Base-by-base conservation (phyloP, 2,113 vertebrate genomes). In the Brevimyrus niger region DNA sequence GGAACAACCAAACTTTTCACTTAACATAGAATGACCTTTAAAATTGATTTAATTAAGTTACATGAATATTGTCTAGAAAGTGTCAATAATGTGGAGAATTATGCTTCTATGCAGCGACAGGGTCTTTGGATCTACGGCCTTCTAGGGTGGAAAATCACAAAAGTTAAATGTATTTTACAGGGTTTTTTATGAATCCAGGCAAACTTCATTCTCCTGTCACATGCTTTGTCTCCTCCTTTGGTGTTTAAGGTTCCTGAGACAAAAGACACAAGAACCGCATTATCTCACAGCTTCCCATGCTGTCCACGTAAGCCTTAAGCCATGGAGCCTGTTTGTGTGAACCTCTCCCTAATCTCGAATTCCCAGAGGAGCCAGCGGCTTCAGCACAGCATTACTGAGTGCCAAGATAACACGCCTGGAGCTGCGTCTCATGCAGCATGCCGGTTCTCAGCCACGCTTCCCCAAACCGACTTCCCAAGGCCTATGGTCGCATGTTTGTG, bases 281-380 rank as follows among this genome's bases (percentile, higher is more conserved):
- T 95, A 95, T 96, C 94, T 93, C 94, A 92, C 93, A 92, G 92
- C 91, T 91, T 95, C 93, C 94, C 91, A 92, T 91, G 92, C 90
- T 90, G 86, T 94, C 93, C 94, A 93, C 86, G 90, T 93, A 94
- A 91, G 87, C 93, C 89, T 93, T 92, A 93, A 95, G 94, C 92
- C 92, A 91, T 31, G 27, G 69, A 13, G 38, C 50, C 87, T 69
- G 88, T 88, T 94, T 93, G 94, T 88, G 91, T 92, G 94, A 94
- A 94, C 94, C 94, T 91, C 91, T 91, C 90, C 85, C 91, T 96
- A 96, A 96, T 96, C 96, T 93, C 91, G 93, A 95, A 95, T 96
- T 87, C 92, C 91, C 89, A 92, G 88, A 92, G 92, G 93, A 93
- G 92, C 92, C 92, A 91, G 92, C 94, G 93, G 93, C 92, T 82